Percentiles rank a stretch among this genome's conserved stretches.
Conservation (phyloP, 2,888 invertebrate genomes). For the Drosophila birchii region DNA sequence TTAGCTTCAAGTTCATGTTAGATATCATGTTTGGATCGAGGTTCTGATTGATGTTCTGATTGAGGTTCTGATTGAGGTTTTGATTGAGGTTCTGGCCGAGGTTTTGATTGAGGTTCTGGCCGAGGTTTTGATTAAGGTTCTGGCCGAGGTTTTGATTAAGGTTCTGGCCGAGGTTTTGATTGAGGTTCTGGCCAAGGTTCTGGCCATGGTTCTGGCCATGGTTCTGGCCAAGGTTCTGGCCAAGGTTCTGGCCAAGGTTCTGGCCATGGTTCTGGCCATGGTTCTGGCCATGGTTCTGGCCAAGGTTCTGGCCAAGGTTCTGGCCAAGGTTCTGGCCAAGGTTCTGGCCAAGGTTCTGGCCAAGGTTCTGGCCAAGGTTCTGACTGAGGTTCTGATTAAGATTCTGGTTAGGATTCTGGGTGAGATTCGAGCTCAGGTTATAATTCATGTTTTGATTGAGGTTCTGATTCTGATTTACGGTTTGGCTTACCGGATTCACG, state of each 20-base stretch:
- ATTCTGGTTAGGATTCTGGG: not conserved
- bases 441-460: not conserved
- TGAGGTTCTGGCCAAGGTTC: not conserved
- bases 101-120: not conserved
- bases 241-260: too few species aligned
- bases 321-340: fast-evolving
- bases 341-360: not conserved
- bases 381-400: not conserved
- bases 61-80: not conserved
- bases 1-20: not conserved
- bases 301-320: too few species aligned
- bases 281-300: not conserved
- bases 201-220: not conserved
- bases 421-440: not conserved
- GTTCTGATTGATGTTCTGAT: not conserved
- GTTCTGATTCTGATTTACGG: not conserved
- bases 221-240: not conserved
- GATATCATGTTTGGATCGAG: not conserved
- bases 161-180: not conserved
- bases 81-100: not conserved
- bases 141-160: not conserved
- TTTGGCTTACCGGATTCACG: not conserved
- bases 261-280: too few species aligned
- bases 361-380: not conserved
- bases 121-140: not conserved